Conservation (phyloP, 2,888 invertebrate species). For the Osmoderma eremita region DNA sequence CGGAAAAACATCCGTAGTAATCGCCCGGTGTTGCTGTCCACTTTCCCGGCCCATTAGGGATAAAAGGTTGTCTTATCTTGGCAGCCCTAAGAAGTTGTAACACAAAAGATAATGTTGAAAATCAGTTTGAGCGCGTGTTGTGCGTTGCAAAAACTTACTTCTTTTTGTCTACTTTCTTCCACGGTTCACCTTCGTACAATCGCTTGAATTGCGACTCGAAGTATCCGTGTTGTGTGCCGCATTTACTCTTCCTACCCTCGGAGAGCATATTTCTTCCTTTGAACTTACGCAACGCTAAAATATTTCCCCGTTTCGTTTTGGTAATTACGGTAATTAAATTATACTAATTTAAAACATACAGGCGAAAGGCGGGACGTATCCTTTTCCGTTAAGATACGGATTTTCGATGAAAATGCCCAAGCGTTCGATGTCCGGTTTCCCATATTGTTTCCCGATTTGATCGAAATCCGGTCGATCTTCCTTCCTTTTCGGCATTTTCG, state of each 20-base stretch:
- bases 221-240: slow-evolving; percentile 62
- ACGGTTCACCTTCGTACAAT: slow-evolving; percentile 61
- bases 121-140: not conserved
- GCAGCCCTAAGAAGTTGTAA: not conserved
- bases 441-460: slow-evolving; percentile 51
- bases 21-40: slow-evolving; percentile 66
- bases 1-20: slow-evolving; percentile 65
- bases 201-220: slow-evolving; percentile 64
- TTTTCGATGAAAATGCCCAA: slow-evolving; percentile 63
- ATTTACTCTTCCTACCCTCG: slow-evolving; percentile 59
- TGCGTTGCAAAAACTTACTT: not conserved
- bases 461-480: not conserved
- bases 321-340: not conserved
- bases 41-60: slow-evolving; percentile 60
- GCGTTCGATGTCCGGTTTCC: slow-evolving; percentile 62
- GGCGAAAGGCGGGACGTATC: slow-evolving; percentile 55
- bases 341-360: slow-evolving; percentile 46
- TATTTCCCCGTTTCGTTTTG: not conserved
- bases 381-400: slow-evolving; percentile 60
- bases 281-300: slow-evolving; percentile 42
- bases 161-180: slow-evolving; percentile 21
- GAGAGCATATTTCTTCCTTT: slow-evolving; percentile 58
- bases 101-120: not conserved
- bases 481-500: slow-evolving; percentile 16
- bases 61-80: slow-evolving; percentile 49